These are phyloP conservation scores for Diplosoma virens DNA, from an alignment of 23 tunicate genomes.

Conservation along the genomic window DNA sequence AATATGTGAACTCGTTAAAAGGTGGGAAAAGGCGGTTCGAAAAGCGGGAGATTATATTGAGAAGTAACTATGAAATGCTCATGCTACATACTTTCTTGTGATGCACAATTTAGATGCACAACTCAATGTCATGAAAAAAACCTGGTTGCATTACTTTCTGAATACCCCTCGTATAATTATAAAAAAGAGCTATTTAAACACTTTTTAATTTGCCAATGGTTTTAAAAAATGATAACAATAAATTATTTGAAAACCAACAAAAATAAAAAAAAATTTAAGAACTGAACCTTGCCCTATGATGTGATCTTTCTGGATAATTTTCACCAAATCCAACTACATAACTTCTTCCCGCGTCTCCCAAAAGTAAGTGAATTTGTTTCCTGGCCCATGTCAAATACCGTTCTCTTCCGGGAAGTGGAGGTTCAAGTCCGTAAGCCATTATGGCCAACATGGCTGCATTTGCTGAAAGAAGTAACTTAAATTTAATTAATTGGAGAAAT, in stretches of 20 bases:
- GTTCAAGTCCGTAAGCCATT: slow-evolving; percentile 52
- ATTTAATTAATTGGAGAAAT: no score
- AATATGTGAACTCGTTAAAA: neutral
- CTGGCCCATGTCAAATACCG: slow-evolving; percentile 42
- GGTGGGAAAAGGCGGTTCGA: no score
- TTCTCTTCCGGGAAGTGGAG: slow-evolving; percentile 54
- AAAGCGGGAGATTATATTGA: no score
- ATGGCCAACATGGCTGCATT: slow-evolving; percentile 82
- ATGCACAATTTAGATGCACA: no score
- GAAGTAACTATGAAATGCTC: no score
- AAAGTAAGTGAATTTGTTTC: slow-evolving; percentile 70
- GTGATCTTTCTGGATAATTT: slow-evolving; percentile 76
- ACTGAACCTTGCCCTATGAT: slow-evolving; percentile 82
- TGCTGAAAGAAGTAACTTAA: slow-evolving; percentile 61
- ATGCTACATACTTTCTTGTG: no score
- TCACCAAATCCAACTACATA: slow-evolving; percentile 85
- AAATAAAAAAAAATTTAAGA: neutral
- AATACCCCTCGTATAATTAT: no score
- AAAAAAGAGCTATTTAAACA: neutral
- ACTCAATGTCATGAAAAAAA: no score
- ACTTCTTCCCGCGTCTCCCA: slow-evolving; percentile 85
- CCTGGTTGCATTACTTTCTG: no score
- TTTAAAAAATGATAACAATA: no score
- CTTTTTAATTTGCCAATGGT: no score
- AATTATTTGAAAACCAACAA: no score